These are phyloP conservation scores for Lasaia peninsularis DNA, from an alignment of 1,140 invertebrate species.

Conservation along the genomic window DNA sequence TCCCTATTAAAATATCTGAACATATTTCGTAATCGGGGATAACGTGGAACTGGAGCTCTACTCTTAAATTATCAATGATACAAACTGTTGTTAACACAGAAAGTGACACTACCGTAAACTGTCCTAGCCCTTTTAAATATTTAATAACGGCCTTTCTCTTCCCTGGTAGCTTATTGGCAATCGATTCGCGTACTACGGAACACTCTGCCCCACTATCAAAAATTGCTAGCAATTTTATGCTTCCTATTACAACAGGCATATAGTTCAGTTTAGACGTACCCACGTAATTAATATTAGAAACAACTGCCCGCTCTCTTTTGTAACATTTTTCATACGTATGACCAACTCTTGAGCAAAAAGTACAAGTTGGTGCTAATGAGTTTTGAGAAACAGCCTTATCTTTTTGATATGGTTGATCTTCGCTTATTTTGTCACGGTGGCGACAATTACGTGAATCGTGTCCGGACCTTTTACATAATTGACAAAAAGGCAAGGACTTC, in stretches of 20 bases:
- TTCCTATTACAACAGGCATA: constrained; percentile 9
- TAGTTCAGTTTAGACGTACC: constrained; percentile 2
- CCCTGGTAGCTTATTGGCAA: constrained; percentile 16
- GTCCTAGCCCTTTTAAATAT: constrained; percentile 6
- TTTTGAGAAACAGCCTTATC: not conserved
- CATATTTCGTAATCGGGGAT: not conserved
- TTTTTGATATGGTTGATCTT: not conserved
- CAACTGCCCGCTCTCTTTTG: not conserved
- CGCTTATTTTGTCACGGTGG: not conserved
- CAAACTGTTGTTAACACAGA: not conserved
- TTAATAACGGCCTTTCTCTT: not conserved
- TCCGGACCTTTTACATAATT: not conserved
- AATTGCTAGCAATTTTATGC: not conserved
- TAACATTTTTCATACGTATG: constrained; percentile 8
- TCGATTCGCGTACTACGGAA: constrained; percentile 19
- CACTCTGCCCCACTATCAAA: constrained; percentile 28
- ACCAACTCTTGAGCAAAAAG: not conserved
- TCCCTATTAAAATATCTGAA: not conserved
- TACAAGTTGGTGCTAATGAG: not conserved
- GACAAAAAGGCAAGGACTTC: not conserved
- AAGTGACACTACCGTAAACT: constrained; percentile 4
- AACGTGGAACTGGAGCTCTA: constrained; percentile 1
- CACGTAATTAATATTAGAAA: constrained; percentile 18
- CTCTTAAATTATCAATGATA: not conserved
- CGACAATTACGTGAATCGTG: not conserved